Conservation (phyloP, 2,797 vertebrate genomes). For the Sus cebifrons region DNA sequence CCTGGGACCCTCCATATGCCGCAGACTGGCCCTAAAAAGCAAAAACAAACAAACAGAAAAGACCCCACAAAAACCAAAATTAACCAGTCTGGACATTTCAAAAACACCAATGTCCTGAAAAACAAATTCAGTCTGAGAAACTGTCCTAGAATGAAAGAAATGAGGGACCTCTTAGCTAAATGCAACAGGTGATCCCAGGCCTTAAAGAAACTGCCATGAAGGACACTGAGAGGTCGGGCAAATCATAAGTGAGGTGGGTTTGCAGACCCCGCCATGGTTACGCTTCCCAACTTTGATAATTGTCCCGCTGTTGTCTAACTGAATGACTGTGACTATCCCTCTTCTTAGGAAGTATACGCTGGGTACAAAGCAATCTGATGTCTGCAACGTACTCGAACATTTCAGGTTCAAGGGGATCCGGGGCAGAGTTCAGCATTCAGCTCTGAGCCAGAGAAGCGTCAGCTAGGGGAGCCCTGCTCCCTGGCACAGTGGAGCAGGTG, state of each 20-base stretch:
- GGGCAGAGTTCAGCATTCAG: background rate
- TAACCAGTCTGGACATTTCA: background rate
- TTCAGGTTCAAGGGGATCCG: background rate
- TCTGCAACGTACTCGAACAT: fast-evolving
- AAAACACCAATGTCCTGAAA: background rate
- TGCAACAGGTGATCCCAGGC: fast-evolving
- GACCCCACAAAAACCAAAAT: too few relatives aligned
- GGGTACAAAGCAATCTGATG: fast-evolving
- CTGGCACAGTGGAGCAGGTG: background rate
- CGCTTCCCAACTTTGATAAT: background rate
- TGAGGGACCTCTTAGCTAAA: background rate
- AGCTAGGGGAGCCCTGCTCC: background rate
- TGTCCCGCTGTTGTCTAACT: fast-evolving
- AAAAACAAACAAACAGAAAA: too few relatives aligned
- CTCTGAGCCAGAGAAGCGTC: background rate
- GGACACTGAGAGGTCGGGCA: fast-evolving
- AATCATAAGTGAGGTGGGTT: fast-evolving
- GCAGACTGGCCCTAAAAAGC: too few relatives aligned
- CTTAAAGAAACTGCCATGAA: fast-evolving
- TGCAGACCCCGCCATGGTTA: fast-evolving
- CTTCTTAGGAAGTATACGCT: background rate
- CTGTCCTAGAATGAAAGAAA: background rate
- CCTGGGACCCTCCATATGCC: too few relatives aligned
- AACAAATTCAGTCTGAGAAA: background rate
- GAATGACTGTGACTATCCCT: background rate